phyloP scores from a whole-genome alignment of 1,140 invertebrate species.

The Drosophila littoralis region DNA sequence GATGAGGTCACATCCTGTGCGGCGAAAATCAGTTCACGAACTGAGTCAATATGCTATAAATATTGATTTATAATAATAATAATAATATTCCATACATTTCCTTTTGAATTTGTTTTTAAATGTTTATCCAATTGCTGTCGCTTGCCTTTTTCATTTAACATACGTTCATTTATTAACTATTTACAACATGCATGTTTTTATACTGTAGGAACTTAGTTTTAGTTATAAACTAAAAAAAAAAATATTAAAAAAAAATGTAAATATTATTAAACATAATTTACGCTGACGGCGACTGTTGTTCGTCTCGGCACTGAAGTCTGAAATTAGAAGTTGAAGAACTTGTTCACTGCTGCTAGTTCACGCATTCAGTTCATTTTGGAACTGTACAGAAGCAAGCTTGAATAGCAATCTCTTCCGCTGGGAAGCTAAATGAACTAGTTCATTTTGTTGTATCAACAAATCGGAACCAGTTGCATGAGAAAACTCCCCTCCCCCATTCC shows the following conservation, averaged over 20 bases:
- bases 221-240: conserved; percentile 12
- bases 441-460: conserved; percentile 9
- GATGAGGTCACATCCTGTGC: background rate
- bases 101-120: too few relatives aligned
- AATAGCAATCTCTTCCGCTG: background rate
- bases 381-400: conserved; percentile 10
- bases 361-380: conserved; percentile 13
- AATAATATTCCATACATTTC: too few relatives aligned
- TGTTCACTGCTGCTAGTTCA: conserved; percentile 15
- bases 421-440: conserved; percentile 16
- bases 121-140: too few relatives aligned
- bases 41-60: too few relatives aligned
- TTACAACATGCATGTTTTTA: conserved; percentile 17
- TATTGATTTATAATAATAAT: too few relatives aligned
- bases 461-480: conserved; percentile 9
- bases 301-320: conserved; percentile 8
- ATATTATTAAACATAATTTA: conserved; percentile 30
- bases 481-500: too few relatives aligned
- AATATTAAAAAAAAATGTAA: conserved; percentile 1
- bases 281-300: conserved; percentile 20
- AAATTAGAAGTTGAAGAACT: background rate
- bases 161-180: conserved; percentile 22
- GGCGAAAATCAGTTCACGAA: too few relatives aligned
- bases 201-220: conserved; percentile 17
- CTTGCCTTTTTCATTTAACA: conserved; percentile 1